These are phyloP conservation scores for Aleiodes sp. DNA, from an alignment of 1,140 invertebrate species.

Conservation along the genomic window DNA sequence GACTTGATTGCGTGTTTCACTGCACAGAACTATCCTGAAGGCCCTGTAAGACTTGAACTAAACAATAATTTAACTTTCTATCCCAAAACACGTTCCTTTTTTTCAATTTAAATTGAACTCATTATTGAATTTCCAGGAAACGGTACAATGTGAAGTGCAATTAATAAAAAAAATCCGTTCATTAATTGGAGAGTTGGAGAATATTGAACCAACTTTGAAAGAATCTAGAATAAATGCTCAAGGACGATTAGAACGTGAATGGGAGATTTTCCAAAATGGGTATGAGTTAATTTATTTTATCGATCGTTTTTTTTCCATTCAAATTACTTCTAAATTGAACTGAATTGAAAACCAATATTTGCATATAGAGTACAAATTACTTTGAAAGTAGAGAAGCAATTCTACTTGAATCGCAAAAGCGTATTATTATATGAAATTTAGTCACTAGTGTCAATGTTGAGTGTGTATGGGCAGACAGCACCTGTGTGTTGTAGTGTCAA, in stretches of 20 bases:
- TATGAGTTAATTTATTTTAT: conserved; percentile 37
- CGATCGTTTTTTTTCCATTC: conserved; percentile 30
- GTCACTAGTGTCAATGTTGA: not conserved
- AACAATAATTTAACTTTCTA: not conserved
- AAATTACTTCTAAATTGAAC: conserved; percentile 23
- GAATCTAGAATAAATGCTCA: conserved; percentile 48
- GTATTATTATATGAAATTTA: not conserved
- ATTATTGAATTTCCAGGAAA: conserved; percentile 37
- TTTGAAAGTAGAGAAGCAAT: too few species aligned
- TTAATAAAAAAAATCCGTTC: conserved; percentile 48
- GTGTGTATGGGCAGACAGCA: too few species aligned
- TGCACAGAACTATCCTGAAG: not conserved
- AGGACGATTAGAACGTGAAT: conserved; percentile 54
- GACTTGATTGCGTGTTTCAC: conserved; percentile 47
- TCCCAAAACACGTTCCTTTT: conserved; percentile 8
- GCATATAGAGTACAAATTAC: too few species aligned
- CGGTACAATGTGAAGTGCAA: conserved; percentile 46
- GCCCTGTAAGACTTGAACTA: conserved; percentile 8
- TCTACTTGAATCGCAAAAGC: too few species aligned
- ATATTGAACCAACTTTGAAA: conserved; percentile 46
- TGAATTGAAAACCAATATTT: not conserved
- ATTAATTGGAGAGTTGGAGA: conserved; percentile 46
- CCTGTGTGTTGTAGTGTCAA: conserved; percentile 55
- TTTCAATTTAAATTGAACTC: too few species aligned
- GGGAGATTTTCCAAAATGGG: conserved; percentile 53